Evolutionary conservation across 2,888 invertebrate genomes (phyloP), one percentile per base, ranked within the genome.

Genomic region (Hesperia comma): DNA sequence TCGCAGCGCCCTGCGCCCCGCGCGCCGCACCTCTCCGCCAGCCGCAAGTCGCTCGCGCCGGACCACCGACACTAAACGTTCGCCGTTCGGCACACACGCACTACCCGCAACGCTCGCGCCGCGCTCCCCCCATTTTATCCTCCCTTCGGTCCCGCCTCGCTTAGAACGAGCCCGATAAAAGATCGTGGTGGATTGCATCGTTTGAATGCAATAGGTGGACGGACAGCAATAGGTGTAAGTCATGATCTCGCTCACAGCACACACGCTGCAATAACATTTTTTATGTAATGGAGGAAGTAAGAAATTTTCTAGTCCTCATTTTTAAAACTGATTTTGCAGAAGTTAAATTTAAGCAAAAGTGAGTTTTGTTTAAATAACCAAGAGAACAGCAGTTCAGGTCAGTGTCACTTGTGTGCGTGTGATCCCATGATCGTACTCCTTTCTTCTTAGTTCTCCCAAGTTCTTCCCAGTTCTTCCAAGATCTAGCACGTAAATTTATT

Each of bases 41-140:
- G 92, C 86, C 92, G 93, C 88, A 92, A 93, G 87, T 93, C 93
- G 72, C 92, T 93, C 76, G 91, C 92, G 74, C 92, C 92, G 73
- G 92, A 92, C 85, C 92, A 91, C 80, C 89, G 86, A 76, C 89
- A 89, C 84, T 88, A 86, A 75, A 64, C 72, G 67, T 69, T 69
- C 55, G 67, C 68, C 67, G 49, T 12, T 26, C 21, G 33, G 41
- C 37, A 17, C 14, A 19, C 67, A 55, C n/a, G 15, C 15, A 6
- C 15, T 6, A 46, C 43, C 53, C 66, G 55, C 64, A 32, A 15
- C 60, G 60, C 69, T 58, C 69, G 32, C 54, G 60, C 43, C 46
- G 53, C 56, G 46, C 32, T 37, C 61, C 19, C 26, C 46, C 46
- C 33, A 32, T 32, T 53, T 26, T 32, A 7, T 53, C 53, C 33